Percentiles rank a stretch among this genome's conserved stretches.
These are phyloP conservation scores for Nasonia giraulti DNA, from an alignment of 1,140 invertebrate species.

Conservation along the genomic window DNA sequence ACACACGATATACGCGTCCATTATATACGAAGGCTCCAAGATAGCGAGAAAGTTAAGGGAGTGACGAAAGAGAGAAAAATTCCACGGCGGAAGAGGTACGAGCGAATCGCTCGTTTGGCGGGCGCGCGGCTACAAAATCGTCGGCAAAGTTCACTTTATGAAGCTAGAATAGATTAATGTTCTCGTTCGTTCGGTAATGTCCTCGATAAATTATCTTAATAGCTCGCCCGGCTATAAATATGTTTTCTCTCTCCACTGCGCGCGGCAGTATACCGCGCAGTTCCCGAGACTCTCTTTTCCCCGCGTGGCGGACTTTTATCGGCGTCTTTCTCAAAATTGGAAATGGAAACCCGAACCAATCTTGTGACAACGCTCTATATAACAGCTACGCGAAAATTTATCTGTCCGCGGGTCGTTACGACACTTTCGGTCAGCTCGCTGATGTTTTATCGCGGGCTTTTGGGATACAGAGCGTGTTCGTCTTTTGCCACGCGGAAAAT, in stretches of 20 bases:
- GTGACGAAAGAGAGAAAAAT: conserved; percentile 35
- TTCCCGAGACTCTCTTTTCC: conserved; percentile 41
- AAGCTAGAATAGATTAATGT: conserved; percentile 74
- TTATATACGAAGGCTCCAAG: not conserved
- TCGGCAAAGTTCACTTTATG: conserved; percentile 72
- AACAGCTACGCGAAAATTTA: conserved; percentile 46
- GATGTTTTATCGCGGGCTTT: conserved; percentile 53
- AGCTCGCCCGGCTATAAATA: conserved; percentile 72
- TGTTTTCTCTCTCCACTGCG: conserved; percentile 65
- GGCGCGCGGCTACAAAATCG: conserved; percentile 71
- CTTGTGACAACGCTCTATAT: conserved; percentile 41
- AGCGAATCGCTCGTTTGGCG: conserved; percentile 68
- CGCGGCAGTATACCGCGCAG: conserved; percentile 31
- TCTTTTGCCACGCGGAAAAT: not conserved
- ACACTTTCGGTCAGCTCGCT: conserved; percentile 43
- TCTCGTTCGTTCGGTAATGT: conserved; percentile 73
- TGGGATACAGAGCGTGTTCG: not conserved
- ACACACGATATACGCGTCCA: not conserved
- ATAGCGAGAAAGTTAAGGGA: not conserved
- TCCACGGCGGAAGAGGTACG: conserved; percentile 6
- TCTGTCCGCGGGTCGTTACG: conserved; percentile 39
- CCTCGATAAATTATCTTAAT: conserved; percentile 74
- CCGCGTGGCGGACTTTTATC: conserved; percentile 43
- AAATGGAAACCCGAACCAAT: conserved; percentile 51
- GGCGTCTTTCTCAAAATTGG: conserved; percentile 46